These are phyloP conservation scores for Eristalis arbustorum DNA, from an alignment of 2,888 invertebrate species.

Conservation along the genomic window DNA sequence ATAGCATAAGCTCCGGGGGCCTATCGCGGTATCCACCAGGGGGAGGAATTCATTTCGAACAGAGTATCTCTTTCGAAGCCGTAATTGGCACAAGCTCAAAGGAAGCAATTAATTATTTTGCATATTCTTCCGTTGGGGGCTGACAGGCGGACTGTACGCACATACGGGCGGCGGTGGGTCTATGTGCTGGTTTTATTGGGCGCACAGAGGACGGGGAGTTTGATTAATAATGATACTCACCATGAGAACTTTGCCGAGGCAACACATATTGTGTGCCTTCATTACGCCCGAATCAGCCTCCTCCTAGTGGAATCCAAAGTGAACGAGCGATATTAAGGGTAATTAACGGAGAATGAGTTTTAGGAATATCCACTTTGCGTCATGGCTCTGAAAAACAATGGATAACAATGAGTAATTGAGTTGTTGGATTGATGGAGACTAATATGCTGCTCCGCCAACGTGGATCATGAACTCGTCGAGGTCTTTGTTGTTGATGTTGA, in stretches of 20 bases:
- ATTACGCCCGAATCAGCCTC: background rate
- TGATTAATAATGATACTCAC: background rate
- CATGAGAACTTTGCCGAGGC: background rate
- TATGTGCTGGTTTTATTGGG: background rate
- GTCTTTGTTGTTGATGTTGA: background rate
- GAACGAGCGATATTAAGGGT: background rate
- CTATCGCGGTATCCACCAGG: background rate
- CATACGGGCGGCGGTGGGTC: background rate
- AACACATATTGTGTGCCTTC: background rate
- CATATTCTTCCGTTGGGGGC: background rate
- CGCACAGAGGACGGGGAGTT: background rate
- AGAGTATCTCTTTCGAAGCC: background rate
- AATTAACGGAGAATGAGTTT: background rate
- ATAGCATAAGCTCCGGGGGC: background rate
- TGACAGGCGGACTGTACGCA: background rate
- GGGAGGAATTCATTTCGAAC: background rate
- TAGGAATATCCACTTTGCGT: background rate
- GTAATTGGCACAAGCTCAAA: background rate
- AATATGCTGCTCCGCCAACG: background rate
- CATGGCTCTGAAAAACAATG: background rate
- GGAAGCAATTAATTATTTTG: slow-evolving; percentile 15
- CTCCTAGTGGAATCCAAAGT: background rate
- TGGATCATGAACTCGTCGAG: background rate
- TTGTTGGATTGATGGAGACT: background rate
- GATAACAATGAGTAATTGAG: background rate